phyloP scores from a whole-genome alignment of 2,888 invertebrate genomes.

The Tachina lurida region DNA sequence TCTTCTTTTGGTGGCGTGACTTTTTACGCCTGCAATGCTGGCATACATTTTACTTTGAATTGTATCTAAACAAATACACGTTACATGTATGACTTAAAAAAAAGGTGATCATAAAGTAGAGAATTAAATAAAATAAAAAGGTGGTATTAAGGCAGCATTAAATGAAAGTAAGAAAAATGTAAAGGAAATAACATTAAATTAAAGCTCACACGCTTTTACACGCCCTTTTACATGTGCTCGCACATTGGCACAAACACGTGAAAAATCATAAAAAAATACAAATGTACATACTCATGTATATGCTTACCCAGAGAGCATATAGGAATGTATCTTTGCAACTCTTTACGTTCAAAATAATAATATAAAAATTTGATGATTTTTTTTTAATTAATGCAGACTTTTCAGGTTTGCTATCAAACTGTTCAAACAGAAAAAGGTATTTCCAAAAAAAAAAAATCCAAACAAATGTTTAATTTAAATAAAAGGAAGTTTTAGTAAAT shows the following conservation, averaged over 20 bases:
- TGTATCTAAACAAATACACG: slow-evolving; percentile 31
- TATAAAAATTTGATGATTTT: no score
- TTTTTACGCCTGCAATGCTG: slow-evolving; percentile 64
- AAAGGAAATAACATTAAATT: slow-evolving; percentile 59
- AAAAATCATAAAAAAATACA: not conserved
- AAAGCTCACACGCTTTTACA: slow-evolving; percentile 49
- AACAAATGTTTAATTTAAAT: no score
- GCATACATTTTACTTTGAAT: slow-evolving; percentile 47
- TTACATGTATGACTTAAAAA: slow-evolving; percentile 21
- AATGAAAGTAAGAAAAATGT: slow-evolving; percentile 33
- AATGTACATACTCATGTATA: not conserved
- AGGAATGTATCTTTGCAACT: no score
- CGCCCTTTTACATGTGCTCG: slow-evolving; percentile 10
- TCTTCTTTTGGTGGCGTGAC: slow-evolving; percentile 61
- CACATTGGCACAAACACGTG: not conserved
- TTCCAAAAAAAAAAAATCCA: no score
- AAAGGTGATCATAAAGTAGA: slow-evolving; percentile 1
- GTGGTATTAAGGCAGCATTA: slow-evolving; percentile 40
- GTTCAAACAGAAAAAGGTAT: no score
- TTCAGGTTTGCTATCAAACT: no score
- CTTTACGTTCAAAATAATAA: no score
- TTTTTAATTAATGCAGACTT: no score
- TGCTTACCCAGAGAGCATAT: not conserved
- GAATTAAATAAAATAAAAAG: slow-evolving; percentile 46
- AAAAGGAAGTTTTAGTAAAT: no score